Evolutionary conservation across 2,797 vertebrate genomes (phyloP), one percentile per base, ranked within the genome.

Genomic region (Karalla daura): DNA sequence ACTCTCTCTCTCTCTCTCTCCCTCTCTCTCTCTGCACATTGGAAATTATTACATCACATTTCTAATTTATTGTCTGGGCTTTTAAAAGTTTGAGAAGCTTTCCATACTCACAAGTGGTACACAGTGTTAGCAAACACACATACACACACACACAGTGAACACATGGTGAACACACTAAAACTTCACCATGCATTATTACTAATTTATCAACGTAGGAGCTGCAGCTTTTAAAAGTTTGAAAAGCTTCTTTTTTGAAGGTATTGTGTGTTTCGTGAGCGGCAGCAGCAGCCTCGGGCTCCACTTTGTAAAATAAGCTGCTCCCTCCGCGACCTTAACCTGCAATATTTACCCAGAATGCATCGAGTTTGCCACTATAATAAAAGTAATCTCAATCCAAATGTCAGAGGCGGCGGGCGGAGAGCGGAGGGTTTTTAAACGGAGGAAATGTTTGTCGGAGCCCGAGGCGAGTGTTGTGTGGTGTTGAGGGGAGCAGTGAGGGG

Each of bases 351-450:
- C 84, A 86, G 40, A 91, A 87, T 76, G 83, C 89, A 73, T 39
- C 13, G 8, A 56, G 76, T 71, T 76, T 72, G 70, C 68, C 76
- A 77, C 80, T 81, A 70, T 78, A 87, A 88, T 67, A 76, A 74
- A 90, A 87, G 80, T 84, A 83, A 89, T 90, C 80, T 88, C 66
- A 78, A 70, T 86, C 75, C 78, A 88, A 91, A 91, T 90, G 88
- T 90, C 87, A 88, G 62, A 37, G 60, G 69, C 56, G 32, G 65
- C 61, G 11, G 61, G 63, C 47, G 55, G 44, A 53, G 54, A 13
- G 47, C 17, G 50, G 46, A 71, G 21, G 7, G 27, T 80, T 66
- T 77, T 41, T 67, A 85, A 72, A 2, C 25, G 40, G 7, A 44
- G 72, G 36, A 52, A 74, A 59, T 27, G 64, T 27, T 40, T 63